Evolutionary conservation across 2,888 invertebrate species (phyloP).

Genomic region (Cordilura impudica): DNA sequence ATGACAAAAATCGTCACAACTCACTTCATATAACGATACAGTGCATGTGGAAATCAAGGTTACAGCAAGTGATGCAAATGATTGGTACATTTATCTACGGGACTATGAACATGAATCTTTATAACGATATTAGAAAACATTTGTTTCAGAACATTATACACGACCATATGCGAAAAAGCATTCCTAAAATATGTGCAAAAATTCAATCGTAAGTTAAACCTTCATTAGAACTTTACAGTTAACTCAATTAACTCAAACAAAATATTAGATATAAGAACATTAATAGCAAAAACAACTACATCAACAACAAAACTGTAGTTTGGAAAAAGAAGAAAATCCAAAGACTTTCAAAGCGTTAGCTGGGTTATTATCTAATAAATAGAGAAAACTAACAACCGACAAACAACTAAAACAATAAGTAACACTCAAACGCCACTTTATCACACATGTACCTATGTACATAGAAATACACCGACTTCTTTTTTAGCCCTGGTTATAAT

Average conservation of each 20-base stretch:
- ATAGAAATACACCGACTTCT: neutral
- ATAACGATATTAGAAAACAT: no score
- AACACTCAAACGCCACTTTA: constrained; percentile 36
- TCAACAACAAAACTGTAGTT: neutral
- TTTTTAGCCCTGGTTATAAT: neutral
- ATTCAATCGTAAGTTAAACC: neutral
- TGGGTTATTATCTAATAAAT: constrained; percentile 9
- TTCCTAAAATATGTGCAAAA: neutral
- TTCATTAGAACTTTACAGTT: constrained; percentile 69
- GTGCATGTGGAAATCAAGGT: no score
- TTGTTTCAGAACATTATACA: no score
- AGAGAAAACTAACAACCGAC: constrained; percentile 1
- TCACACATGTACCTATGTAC: neutral
- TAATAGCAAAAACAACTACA: constrained; percentile 64
- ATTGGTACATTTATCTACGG: no score
- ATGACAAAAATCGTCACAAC: no score
- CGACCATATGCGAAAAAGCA: no score
- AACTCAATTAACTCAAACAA: constrained; percentile 73
- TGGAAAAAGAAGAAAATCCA: neutral
- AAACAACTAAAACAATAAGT: constrained; percentile 3
- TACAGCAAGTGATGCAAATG: no score
- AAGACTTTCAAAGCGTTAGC: constrained; percentile 20
- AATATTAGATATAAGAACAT: constrained; percentile 70
- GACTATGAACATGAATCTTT: no score
- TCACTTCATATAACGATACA: no score